Evolutionary conservation across 1,140 invertebrate genomes (phyloP).

Genomic region (Helicoverpa armigera): DNA sequence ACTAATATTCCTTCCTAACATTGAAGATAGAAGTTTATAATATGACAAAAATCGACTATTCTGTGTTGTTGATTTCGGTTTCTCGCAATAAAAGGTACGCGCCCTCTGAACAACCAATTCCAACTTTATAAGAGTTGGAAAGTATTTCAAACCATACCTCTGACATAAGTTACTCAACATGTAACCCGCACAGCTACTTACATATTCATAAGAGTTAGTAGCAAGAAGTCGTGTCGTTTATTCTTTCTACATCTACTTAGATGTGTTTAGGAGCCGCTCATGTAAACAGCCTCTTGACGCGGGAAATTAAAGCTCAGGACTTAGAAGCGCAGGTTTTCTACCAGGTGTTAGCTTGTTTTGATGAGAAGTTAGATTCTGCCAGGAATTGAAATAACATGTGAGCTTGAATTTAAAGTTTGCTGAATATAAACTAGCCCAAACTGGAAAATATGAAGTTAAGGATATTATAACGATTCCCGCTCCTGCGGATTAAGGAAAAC

Average conservation of each 20-base stretch:
- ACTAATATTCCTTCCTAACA: no score
- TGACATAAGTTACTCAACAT: slow-evolving; percentile 33
- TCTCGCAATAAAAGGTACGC: neutral
- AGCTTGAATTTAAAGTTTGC: neutral
- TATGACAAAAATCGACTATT: no score
- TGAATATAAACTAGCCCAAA: no score
- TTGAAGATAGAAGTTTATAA: no score
- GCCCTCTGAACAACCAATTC: neutral
- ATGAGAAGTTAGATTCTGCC: neutral
- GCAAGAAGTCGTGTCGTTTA: slow-evolving; percentile 35
- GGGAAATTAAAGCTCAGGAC: slow-evolving; percentile 57
- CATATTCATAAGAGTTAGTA: slow-evolving; percentile 43
- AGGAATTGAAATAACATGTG: neutral
- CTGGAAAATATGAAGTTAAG: no score
- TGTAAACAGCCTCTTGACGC: slow-evolving; percentile 58
- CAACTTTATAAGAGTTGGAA: slow-evolving; percentile 11
- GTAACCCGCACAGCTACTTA: slow-evolving; percentile 35
- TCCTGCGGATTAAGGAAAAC: no score
- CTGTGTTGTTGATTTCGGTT: neutral
- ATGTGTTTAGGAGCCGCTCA: slow-evolving; percentile 26
- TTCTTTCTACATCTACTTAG: slow-evolving; percentile 40
- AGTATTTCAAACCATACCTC: slow-evolving; percentile 5
- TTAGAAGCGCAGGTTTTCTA: slow-evolving; percentile 18
- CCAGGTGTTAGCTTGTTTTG: neutral
- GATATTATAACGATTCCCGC: no score